Evolutionary conservation across 2,888 invertebrate genomes (phyloP), one percentile per base, ranked within the genome.

Genomic region (Encarsia formosa): DNA sequence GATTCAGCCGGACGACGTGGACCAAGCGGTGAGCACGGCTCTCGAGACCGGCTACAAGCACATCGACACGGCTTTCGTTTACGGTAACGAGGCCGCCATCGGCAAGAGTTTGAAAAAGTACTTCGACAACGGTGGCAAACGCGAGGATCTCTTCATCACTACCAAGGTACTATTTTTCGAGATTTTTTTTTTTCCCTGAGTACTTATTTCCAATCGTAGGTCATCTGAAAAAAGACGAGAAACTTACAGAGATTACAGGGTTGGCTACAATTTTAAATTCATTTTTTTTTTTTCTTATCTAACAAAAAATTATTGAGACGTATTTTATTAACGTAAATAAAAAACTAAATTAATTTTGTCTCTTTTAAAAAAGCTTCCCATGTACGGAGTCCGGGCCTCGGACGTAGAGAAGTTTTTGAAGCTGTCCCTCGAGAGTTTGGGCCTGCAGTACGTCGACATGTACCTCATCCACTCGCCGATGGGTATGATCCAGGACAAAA

Each of bases 381-480:
- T 82, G 63, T 79, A 81, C 45, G 87, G 82, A 5, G 87, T 86
- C 67, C 77, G 85, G 42, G 79, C 84, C 1, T 76, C 77, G 1
- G 83, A 84, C 58, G 87, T 88, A 1, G 79, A 79, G 58, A 80
- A 79, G 59, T 87, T 82, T 64, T 66, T 87, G 34, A 78, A 80
- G 43, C 65, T 81, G 49, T 88, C 88, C 5, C 72, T 90, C 37
- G 66, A 77, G 42, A 79, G 77, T 34, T 72, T 91, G 46, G 80
- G 84, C 57, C 68, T 86, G 57, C 78, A 80, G 54, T 90, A 89
- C 66, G 77, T 91, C 3, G 90, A 91, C 63, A 77, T 91, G 60
- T 90, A 88, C 67, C 77, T 91, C 23, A 80, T 89, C 52, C 91
- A 91, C 65, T 82, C 84, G 71, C 88, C 90, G 0, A 82, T 87